These are phyloP conservation scores for Neoaliturus tenellus DNA, from an alignment of 2,888 invertebrate species.

Conservation along the genomic window DNA sequence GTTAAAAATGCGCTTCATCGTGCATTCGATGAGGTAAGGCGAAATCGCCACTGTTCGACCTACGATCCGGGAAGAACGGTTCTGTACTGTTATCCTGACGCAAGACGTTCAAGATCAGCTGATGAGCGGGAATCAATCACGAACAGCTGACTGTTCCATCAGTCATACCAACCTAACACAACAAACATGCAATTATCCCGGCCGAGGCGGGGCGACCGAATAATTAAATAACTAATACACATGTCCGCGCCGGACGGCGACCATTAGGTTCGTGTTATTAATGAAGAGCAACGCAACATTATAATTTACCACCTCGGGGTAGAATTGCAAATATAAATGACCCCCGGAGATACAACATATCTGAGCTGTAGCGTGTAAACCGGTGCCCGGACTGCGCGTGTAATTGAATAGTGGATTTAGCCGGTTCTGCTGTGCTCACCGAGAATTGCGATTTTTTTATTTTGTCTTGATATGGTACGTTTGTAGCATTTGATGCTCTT, in stretches of 20 bases:
- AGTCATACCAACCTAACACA: constrained; percentile 16
- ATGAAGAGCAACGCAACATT: constrained; percentile 21
- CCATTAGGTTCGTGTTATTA: constrained; percentile 18
- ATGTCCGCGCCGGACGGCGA: background rate
- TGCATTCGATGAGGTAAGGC: constrained; percentile 26
- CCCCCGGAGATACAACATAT: constrained; percentile 18
- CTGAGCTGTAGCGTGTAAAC: background rate
- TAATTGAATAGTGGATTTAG: background rate
- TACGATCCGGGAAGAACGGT: constrained; percentile 24
- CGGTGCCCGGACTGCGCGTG: background rate
- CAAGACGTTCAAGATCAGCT: constrained; percentile 30
- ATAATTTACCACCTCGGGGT: constrained; percentile 13
- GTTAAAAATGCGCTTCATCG: background rate
- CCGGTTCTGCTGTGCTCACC: background rate
- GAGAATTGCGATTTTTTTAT: no score
- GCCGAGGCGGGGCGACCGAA: background rate
- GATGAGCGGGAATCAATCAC: background rate
- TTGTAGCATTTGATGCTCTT: no score
- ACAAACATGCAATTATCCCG: constrained; percentile 17
- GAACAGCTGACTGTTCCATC: constrained; percentile 11
- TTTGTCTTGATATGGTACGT: no score
- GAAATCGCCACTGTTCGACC: background rate
- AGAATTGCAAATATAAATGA: constrained; percentile 20
- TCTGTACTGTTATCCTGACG: constrained; percentile 7
- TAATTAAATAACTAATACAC: constrained; percentile 35